Base-by-base conservation (phyloP, 1,140 invertebrate genomes). In the Grapholita molesta region DNA sequence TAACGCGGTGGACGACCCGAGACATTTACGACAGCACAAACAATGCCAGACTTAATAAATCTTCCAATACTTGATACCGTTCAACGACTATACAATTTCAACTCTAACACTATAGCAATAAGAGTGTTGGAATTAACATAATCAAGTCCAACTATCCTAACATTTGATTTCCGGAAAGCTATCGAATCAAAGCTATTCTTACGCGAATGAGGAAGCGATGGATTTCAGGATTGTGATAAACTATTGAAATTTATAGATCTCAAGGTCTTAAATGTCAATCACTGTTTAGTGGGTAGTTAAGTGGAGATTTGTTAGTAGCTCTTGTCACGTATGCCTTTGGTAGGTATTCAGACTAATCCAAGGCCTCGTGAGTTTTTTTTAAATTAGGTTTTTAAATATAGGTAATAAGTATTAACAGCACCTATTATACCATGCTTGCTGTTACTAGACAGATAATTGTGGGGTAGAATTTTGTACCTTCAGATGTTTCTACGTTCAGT, bases 21-120 rank as follows among this genome's bases (percentile, higher is more conserved):
- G 68, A 74, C 78, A 65, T 79, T 82, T 75, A 87, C 75, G 83
- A 78, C 78, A 69, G 72, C 57, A 78, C 68, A 82, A 84, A 82
- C 78, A 84, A 75, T 38, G 61, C 57, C 75, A 77, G 73, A 80
- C 73, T 77, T 81, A 82, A 88, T 88, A 87, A 86, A 89, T 87
- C 83, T 85, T 71, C 66, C 65, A 33, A 53, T 48, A 48, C 42
- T 48, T 48, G 42, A 48, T 48, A 15, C 42, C 42, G 7, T 48
- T 21, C 6, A 61, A 25, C 28, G 11, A 24, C 55, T n/a, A 11
- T 12, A 2, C 15, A 48, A 48, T 7, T 48, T 48, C 18, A 18
- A 48, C 18, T 48, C 18, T 48, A 48, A 21, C 18, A 48, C 42
- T 21, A 21, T 48, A 48, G 21, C 7, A 6, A 18, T 21, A 48